A percentile compares a stretch with the other conserved stretches of the same genome.
phyloP scores from a whole-genome alignment of 2,888 invertebrate genomes.

The Embidobia sp. region DNA sequence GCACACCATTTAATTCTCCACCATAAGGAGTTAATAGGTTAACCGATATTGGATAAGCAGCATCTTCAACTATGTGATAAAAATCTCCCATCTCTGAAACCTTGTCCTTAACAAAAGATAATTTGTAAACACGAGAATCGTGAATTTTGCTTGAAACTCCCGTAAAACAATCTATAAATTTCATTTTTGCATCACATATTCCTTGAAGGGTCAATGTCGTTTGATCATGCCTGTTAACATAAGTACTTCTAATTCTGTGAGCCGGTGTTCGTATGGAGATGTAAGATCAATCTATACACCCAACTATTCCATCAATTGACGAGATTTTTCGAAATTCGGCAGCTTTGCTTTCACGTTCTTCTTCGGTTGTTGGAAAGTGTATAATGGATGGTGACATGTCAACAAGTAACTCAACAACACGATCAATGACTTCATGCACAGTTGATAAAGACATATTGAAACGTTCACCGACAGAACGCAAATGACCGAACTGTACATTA shows the following conservation, averaged over 20 bases:
- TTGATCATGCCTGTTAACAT: neutral
- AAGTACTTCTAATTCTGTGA: neutral
- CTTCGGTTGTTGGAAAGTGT: neutral
- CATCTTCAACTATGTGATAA: neutral
- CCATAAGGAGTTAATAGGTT: neutral
- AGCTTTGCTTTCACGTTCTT: neutral
- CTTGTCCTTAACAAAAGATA: neutral
- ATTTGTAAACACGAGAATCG: neutral
- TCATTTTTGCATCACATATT: neutral
- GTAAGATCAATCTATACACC: neutral
- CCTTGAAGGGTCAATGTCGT: neutral
- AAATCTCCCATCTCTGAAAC: neutral
- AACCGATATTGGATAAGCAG: neutral
- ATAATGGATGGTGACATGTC: neutral
- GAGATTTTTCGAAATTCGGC: neutral
- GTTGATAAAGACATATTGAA: neutral
- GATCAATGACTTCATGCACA: neutral
- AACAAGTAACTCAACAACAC: neutral
- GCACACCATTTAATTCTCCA: too few species aligned
- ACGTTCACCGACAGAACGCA: too few species aligned
- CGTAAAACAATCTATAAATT: neutral
- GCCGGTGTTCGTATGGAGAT: neutral
- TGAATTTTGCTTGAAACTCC: neutral
- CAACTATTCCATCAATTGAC: neutral
- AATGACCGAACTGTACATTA: too few species aligned